A percentile compares a stretch with the other conserved stretches of the same genome.
Evolutionary conservation across 2,113 vertebrate genomes (phyloP).

Genomic region (Chloroceryle aenea): DNA sequence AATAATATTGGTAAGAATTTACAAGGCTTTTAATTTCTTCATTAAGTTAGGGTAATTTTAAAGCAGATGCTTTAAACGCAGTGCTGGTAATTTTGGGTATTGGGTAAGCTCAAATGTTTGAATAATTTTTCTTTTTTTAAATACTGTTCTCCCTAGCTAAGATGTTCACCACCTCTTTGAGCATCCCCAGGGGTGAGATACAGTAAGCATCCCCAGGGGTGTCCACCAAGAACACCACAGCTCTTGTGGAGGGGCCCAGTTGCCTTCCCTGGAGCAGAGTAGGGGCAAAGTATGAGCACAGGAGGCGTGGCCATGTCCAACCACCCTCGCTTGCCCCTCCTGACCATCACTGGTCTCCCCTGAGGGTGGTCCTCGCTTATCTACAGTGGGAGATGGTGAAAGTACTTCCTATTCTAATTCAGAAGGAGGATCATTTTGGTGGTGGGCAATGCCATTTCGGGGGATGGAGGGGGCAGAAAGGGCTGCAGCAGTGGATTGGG

Average conservation of each 20-base stretch:
- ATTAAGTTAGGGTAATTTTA: not conserved
- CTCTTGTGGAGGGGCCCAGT: accelerated
- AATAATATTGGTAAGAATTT: not conserved
- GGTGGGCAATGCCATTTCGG: not conserved
- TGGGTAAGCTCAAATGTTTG: not conserved
- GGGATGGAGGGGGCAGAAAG: not conserved
- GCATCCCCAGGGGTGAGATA: not conserved
- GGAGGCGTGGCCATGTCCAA: accelerated
- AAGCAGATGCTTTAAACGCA: not conserved
- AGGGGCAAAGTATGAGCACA: not conserved
- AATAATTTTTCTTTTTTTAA: not conserved
- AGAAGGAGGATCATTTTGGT: not conserved
- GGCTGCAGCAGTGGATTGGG: not conserved
- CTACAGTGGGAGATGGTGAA: not conserved
- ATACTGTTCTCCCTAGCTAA: not conserved
- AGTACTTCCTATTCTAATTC: not conserved
- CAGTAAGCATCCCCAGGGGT: not conserved
- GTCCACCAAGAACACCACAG: not conserved
- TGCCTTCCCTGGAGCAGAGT: not conserved
- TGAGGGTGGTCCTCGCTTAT: not conserved
- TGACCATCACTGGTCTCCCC: not conserved
- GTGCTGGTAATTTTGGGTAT: not conserved
- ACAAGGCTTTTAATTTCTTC: not conserved
- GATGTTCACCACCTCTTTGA: not conserved
- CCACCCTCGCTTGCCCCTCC: not conserved